Percentiles rank a stretch among this genome's conserved stretches.
Evolutionary conservation across 1,140 invertebrate species (phyloP).

Genomic region (Penaeus indicus): DNA sequence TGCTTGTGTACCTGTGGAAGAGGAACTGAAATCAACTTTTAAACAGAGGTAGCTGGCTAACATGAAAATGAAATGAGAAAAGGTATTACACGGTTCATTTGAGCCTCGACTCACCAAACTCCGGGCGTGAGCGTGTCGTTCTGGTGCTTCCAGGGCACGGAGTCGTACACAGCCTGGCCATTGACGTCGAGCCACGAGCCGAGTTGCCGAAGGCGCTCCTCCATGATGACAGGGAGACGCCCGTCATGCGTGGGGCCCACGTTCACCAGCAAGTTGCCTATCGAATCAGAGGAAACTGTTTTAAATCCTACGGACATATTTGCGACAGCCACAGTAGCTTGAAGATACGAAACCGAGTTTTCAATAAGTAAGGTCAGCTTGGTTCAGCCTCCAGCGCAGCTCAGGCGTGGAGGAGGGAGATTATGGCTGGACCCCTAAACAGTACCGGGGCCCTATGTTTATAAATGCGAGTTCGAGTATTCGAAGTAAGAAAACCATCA

Average conservation of each 20-base stretch:
- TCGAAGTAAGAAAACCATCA: no score
- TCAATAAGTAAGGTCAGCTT: no score
- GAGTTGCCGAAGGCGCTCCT: conserved; percentile 82
- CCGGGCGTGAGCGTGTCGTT: conserved; percentile 51
- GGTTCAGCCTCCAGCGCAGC: no score
- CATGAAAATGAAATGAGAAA: neutral
- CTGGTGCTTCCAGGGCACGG: conserved; percentile 77
- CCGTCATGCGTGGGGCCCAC: conserved; percentile 93
- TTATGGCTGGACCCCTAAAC: no score
- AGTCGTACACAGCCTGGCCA: conserved; percentile 89
- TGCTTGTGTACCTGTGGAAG: conserved; percentile 76
- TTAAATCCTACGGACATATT: neutral
- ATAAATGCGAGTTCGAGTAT: no score
- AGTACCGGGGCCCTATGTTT: no score
- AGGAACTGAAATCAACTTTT: neutral
- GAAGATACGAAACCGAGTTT: neutral
- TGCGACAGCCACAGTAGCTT: neutral
- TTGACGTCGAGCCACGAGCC: conserved; percentile 74
- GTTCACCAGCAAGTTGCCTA: conserved; percentile 90
- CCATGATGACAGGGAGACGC: conserved; percentile 87
- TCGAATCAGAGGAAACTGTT: neutral
- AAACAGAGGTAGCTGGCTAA: neutral
- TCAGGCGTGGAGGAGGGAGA: no score
- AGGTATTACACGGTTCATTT: neutral
- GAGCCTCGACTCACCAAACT: neutral